A percentile compares a stretch with the other conserved stretches of the same genome.
These are phyloP conservation scores for Catalaphyllia jardinei DNA, from an alignment of 64 coral and sea anemone species.

Conservation along the genomic window DNA sequence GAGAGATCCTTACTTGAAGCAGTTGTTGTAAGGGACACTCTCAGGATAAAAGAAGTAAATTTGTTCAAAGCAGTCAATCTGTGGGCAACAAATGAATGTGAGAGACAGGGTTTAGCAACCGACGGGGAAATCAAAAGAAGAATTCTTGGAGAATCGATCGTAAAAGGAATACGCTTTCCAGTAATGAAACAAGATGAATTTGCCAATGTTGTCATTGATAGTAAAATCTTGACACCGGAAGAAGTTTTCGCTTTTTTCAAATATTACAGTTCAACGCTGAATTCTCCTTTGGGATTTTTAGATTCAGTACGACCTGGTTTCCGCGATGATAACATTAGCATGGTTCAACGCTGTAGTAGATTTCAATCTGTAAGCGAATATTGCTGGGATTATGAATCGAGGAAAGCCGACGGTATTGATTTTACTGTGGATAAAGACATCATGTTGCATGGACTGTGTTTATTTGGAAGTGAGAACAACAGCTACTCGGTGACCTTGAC, in stretches of 20 bases:
- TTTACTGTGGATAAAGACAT: no score
- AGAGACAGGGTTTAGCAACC: no score
- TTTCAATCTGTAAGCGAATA: background rate
- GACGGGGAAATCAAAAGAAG: no score
- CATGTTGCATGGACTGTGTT: no score
- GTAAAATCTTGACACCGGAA: no score
- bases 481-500: slow-evolving; percentile 1
- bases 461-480: no score
- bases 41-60: background rate
- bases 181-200: slow-evolving; percentile 7
- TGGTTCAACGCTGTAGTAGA: background rate
- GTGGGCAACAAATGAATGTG: no score
- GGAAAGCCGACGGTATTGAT: no score
- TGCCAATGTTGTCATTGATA: background rate
- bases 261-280: background rate
- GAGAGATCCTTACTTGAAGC: slow-evolving; percentile 19
- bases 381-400: no score
- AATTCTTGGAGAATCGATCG: background rate
- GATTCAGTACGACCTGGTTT: no score
- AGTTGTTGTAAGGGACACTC: background rate
- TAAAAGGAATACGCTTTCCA: no score
- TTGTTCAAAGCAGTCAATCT: background rate
- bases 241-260: background rate
- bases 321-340: background rate
- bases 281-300: background rate